A percentile compares a stretch with the other conserved stretches of the same genome.
These are phyloP conservation scores for Scomber colias DNA, from an alignment of 2,113 vertebrate genomes.

Conservation along the genomic window DNA sequence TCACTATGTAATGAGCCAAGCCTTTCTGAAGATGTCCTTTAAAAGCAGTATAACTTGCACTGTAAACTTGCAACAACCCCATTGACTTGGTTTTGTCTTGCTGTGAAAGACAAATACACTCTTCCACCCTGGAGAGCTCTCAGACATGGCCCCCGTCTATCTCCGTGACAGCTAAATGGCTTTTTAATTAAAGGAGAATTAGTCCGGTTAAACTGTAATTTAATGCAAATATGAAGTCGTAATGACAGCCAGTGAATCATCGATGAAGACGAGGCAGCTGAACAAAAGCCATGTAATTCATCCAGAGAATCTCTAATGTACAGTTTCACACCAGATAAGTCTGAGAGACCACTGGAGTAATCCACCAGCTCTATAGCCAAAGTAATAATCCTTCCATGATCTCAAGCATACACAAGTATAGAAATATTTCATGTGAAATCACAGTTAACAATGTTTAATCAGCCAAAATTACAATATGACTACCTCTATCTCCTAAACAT, in stretches of 20 bases:
- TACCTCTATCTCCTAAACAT: neutral
- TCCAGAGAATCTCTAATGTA: constrained; percentile 81
- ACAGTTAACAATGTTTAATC: constrained; percentile 7
- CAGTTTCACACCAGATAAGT: constrained; percentile 68
- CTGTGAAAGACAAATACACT: constrained; percentile 64
- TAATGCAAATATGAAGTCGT: constrained; percentile 97
- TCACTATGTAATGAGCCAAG: neutral
- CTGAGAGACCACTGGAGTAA: constrained; percentile 37
- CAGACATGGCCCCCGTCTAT: constrained; percentile 81
- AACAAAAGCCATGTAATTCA: constrained; percentile 93
- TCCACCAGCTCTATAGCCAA: constrained; percentile 39
- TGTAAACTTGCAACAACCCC: constrained; percentile 36
- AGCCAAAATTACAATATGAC: too few species aligned
- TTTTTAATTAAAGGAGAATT: constrained; percentile 98
- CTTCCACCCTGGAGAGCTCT: constrained; percentile 66
- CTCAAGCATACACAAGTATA: constrained; percentile 14
- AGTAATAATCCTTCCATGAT: constrained; percentile 47
- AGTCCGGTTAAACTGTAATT: constrained; percentile 95
- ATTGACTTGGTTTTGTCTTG: constrained; percentile 46
- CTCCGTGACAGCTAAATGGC: constrained; percentile 91
- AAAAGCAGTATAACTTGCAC: constrained; percentile 14
- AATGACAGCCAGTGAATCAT: constrained; percentile 95
- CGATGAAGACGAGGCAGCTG: constrained; percentile 90
- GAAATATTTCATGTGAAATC: constrained; percentile 28
- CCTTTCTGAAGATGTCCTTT: constrained; percentile 19